Percentiles rank a stretch among this genome's conserved stretches.
Conservation (phyloP, 1,140 invertebrate genomes). For the Melanaphis sacchari region DNA sequence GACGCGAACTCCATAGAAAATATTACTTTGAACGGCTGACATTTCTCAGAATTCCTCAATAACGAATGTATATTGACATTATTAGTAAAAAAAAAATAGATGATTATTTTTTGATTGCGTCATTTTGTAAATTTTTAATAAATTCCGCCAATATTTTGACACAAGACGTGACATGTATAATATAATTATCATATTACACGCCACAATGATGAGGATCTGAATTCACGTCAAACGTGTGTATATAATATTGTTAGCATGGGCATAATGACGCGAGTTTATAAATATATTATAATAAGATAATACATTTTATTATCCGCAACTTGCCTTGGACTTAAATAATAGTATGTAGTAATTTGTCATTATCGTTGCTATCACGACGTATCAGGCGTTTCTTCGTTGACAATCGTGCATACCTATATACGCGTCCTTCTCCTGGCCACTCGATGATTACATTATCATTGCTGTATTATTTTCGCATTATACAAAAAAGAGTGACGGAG, state of each 20-base stretch:
- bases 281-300: not conserved
- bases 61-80: not conserved
- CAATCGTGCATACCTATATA: not conserved
- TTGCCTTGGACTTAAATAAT: constrained; percentile 28
- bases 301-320: not conserved
- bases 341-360: not conserved
- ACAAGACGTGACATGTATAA: not conserved
- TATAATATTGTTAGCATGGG: not conserved
- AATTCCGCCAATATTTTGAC: not conserved
- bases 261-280: not conserved
- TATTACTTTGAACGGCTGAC: not conserved
- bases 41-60: not conserved
- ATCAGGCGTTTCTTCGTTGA: not conserved
- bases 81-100: not conserved
- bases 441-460: not conserved
- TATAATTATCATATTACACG: not conserved
- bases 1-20: not conserved
- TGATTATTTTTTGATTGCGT: not conserved
- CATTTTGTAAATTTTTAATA: not conserved
- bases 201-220: not conserved
- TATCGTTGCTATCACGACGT: not conserved
- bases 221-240: not conserved
- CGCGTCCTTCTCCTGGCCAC: not conserved
- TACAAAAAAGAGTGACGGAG: not conserved
- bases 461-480: not conserved